Base-by-base conservation (phyloP, 2,797 vertebrate species). In the Sebastes reedi region DNA sequence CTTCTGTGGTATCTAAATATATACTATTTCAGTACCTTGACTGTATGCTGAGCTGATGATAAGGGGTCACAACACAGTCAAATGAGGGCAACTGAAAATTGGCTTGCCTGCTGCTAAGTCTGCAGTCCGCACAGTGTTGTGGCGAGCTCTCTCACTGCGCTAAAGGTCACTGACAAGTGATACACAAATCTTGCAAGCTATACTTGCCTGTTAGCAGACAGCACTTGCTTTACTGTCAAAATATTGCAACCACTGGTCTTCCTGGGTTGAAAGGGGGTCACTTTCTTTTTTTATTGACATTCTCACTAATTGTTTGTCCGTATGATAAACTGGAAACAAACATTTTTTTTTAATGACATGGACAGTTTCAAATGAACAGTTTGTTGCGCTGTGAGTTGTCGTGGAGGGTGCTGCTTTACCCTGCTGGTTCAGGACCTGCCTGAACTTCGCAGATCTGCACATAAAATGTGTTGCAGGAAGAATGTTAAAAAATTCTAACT, bases 91-190 rank as follows among this genome's bases (percentile, higher is more conserved):
- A 30, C 16, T 72, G 52, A 50, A 77, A 75, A 67, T 18, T 25
- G 67, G 59, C 71, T 50, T 18, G 20, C 20, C 74, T n/a, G 59
- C 39, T 79, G 68, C 60, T 62, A 30, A 60, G 29, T 56, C 50
- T 52, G 36, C 56, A 30, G 36, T 54, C 67, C 60, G n/a, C 52
- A 30, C 58, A 59, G 54, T 62, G 75, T 55, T 50, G 34, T 55
- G 22, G 5, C n/a, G 79, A 67, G 46, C 12, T 67, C 24, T 67
- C 50, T 18, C 18, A 76, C 70, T 60, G 80, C 65, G 69, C n/a
- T 76, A 71, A 86, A 81, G 85, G 82, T 87, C 80, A 74, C 71
- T 75, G 80, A 67, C 82, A 74, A 74, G 75, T 50, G 81, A 76
- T 70, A 39, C 72, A 66, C 66, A 75, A 32, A 52, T 72, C 32